Evolutionary conservation across 2,113 vertebrate genomes (phyloP).

Genomic region (Labeo rohita): DNA sequence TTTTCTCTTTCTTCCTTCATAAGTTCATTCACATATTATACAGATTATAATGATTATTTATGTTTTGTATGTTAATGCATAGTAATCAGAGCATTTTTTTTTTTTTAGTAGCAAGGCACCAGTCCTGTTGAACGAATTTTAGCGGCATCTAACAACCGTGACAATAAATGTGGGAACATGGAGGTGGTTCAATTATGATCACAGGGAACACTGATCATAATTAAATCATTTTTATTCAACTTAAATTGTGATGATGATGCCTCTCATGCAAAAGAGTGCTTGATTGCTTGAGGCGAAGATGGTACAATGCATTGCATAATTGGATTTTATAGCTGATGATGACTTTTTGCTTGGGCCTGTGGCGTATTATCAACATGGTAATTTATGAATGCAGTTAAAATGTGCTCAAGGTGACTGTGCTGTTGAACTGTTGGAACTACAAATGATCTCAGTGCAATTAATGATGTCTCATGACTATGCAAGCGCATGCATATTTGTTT

Average conservation of each 20-base stretch:
- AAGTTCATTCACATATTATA: background rate
- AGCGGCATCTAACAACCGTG: background rate
- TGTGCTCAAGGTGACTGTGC: constrained; percentile 21
- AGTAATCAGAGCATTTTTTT: background rate
- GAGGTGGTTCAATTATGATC: constrained; percentile 9
- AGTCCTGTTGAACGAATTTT: background rate
- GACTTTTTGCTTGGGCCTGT: constrained; percentile 2
- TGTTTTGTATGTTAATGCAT: background rate
- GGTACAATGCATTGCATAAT: constrained; percentile 30
- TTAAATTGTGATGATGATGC: background rate
- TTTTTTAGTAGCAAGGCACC: background rate
- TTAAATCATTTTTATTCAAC: constrained; percentile 20
- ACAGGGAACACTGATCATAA: constrained; percentile 9
- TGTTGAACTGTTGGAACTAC: background rate
- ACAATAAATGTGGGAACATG: background rate
- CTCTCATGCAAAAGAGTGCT: constrained; percentile 19
- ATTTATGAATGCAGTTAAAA: constrained; percentile 22
- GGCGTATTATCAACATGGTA: constrained; percentile 12
- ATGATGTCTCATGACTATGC: background rate
- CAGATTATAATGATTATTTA: background rate
- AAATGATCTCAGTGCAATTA: background rate
- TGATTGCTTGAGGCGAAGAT: constrained; percentile 24
- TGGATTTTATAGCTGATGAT: constrained; percentile 35
- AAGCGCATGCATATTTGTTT: background rate
- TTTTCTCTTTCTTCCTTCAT: background rate